Conservation (phyloP, 2,888 invertebrate species). For the Caenorhabditis virilis region DNA sequence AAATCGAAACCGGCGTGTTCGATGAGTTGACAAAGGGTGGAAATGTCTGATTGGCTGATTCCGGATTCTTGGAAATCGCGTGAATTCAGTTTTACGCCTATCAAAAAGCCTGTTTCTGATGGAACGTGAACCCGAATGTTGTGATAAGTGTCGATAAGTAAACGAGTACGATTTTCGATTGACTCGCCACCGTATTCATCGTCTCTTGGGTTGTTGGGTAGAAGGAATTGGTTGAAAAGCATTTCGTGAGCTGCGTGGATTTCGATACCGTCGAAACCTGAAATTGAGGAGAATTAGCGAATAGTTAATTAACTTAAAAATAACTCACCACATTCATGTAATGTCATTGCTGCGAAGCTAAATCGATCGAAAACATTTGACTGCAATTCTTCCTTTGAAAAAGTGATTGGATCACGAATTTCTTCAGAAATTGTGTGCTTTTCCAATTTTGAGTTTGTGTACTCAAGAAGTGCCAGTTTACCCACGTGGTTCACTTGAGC, state of each 20-base stretch:
- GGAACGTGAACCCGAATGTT: conserved; percentile 40
- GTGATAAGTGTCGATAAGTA: conserved; percentile 48
- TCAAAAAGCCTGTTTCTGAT: conserved; percentile 42
- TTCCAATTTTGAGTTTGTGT: conserved; percentile 9
- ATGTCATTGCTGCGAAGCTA: conserved; percentile 27
- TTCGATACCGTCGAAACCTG: conserved; percentile 58
- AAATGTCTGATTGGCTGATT: conserved; percentile 41
- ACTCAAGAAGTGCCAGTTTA: not conserved
- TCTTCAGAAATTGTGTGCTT: conserved; percentile 3
- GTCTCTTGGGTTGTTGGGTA: conserved; percentile 45
- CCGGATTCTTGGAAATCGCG: conserved; percentile 57
- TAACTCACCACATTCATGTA: conserved; percentile 27
- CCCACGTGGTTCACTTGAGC: conserved; percentile 45
- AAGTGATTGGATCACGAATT: conserved; percentile 12
- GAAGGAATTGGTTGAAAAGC: conserved; percentile 56
- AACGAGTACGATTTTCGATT: conserved; percentile 50
- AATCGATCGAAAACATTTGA: conserved; percentile 43
- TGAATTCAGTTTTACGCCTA: conserved; percentile 59
- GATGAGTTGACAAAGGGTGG: conserved; percentile 18
- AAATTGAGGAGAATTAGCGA: not conserved
- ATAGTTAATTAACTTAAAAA: not conserved
- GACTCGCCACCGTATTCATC: conserved; percentile 55
- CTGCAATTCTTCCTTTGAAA: conserved; percentile 44
- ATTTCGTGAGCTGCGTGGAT: conserved; percentile 60
- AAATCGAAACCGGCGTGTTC: conserved; percentile 54